Base-by-base conservation (phyloP, 2,888 invertebrate genomes). In the Tillus elongatus region DNA sequence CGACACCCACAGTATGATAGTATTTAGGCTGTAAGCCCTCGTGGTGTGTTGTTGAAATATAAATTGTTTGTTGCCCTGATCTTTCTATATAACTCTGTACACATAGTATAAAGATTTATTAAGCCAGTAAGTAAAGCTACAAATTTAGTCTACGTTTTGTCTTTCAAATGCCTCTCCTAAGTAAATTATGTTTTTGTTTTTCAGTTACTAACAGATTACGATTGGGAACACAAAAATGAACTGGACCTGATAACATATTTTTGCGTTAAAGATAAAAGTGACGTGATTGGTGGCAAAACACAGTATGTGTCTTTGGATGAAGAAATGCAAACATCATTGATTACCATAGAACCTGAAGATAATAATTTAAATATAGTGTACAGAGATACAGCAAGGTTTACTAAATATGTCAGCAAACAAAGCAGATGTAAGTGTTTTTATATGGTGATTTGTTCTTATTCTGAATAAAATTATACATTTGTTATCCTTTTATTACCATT, bases 321-420 rank as follows among this genome's bases (percentile, higher is more conserved):
- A 41, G 57, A 57, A 50, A 50, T 62, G 24, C 63, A 64, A 46
- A 55, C 60, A 33, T 64, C 64, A 12, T 43, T 65, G 2, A 58
- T 83, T 16, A 71, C 75, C 2, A 66, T 84, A 41, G 75, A 79
- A 33, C 74, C 77, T 0, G 68, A 66, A 33, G 70, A 76, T 57
- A 84, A 85, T 68, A 72, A 77, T 31, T 66, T 84, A 9, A 77
- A 74, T 61, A 69, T 85, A 24, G 78, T 83, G 35, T 78, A 73
- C 51, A 69, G 73, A 34, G 71, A 71, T 40, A 73, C 71, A 58
- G 73, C 70, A 55, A 67, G 49, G 39, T 59, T 63, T 46, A 61
- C 61, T 6, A 60, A 58, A 48, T 60, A 64, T 48, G 57, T 58
- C 44, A 63, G 64, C 47, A 60, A 61, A 42, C 54, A 54, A 33